Base-by-base conservation (phyloP, 2,888 invertebrate genomes). In the Orthosia incerta region DNA sequence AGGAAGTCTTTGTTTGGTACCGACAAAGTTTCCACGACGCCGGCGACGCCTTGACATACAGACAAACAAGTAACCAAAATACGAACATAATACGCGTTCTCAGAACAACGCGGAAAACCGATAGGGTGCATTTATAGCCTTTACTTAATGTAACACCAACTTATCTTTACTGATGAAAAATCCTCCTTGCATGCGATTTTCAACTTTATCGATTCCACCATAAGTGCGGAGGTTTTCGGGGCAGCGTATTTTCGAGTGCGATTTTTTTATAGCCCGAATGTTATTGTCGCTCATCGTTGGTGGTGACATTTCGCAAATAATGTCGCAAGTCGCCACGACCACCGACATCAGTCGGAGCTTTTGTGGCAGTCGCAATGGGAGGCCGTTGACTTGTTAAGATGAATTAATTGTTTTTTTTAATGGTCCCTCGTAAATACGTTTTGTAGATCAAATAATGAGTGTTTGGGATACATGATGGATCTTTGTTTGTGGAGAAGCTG, bases 1-100 rank as follows among this genome's bases (percentile, higher is more conserved):
- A 93, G 95, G 94, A 95, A 93, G 93, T 93, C 90, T 89, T 90
- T 94, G 89, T 95, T 94, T 94, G 90, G 87, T 88, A 87, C 92
- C 91, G 92, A 91, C 92, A 91, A 91, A 89, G 91, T 89, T 90
- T 91, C 88, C 89, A 88, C 83, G 60, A 80, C 80, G 86, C 84
- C 88, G 89, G 87, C 83, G 71, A 80, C 80, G 86, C 84, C 83
- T 87, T 85, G 78, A 88, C 87, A 90, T 80, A 89, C 89, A 88
- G 84, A 87, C 90, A 89, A 89, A 91, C 89, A 91, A 89, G 88
- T 89, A 89, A 89, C 91, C 92, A 91, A 94, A 92, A 91, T 89
- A 89, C 86, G 86, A 88, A 91, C 89, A 90, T 88, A 92, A 92
- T 91, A 84, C 91, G 88, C 80, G 64, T 95, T 95, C 95, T 91